These are phyloP conservation scores for Galagoides demidoff DNA, from an alignment of 2,797 vertebrate species.

Conservation along the genomic window DNA sequence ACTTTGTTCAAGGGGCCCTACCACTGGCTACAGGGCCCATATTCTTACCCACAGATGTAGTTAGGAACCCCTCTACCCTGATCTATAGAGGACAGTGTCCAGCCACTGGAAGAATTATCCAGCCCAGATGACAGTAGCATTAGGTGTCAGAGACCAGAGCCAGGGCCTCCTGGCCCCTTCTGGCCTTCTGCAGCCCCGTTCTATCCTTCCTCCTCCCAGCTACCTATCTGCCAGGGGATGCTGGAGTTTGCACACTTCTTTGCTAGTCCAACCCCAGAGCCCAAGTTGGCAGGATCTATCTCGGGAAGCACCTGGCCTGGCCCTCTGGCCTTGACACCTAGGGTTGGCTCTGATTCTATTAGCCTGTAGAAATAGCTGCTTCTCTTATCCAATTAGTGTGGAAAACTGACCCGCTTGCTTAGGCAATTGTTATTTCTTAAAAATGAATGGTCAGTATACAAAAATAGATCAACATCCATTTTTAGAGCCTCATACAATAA, in stretches of 20 bases:
- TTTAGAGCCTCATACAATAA: constrained; percentile 52
- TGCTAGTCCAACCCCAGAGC: neutral
- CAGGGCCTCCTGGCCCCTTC: neutral
- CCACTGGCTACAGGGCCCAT: neutral
- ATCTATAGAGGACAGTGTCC: neutral
- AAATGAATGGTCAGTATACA: constrained; percentile 56
- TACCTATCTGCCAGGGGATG: neutral
- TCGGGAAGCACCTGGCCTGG: neutral
- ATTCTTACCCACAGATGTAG: neutral
- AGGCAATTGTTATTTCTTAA: constrained; percentile 56
- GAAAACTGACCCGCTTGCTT: constrained; percentile 42
- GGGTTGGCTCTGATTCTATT: neutral
- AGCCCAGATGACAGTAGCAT: neutral
- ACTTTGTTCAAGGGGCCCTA: neutral
- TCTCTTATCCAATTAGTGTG: neutral
- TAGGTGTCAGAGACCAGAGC: neutral
- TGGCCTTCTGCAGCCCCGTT: neutral
- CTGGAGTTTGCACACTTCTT: neutral
- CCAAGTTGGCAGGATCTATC: neutral
- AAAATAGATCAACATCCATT: constrained; percentile 60
- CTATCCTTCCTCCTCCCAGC: neutral
- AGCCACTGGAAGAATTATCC: neutral
- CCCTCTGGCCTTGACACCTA: neutral
- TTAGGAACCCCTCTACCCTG: neutral
- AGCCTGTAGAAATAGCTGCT: constrained; percentile 7